phyloP scores from a whole-genome alignment of 2,113 vertebrate genomes.

The Sigmodon hispidus region DNA sequence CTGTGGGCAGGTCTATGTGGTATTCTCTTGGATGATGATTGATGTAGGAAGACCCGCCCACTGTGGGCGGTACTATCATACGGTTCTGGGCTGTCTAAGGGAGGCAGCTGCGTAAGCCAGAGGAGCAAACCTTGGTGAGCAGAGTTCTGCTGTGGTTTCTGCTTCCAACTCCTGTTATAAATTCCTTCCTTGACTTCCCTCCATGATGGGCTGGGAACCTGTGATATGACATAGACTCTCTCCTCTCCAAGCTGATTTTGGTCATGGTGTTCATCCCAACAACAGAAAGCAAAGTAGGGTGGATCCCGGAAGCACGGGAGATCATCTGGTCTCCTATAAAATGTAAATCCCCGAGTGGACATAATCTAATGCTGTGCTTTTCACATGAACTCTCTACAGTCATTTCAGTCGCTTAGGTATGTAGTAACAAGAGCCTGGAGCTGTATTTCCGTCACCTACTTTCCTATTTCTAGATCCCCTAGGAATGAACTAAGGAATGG shows the following conservation, averaged over 20 bases:
- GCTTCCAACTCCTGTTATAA: background rate
- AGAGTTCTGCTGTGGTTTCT: background rate
- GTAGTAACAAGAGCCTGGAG: background rate
- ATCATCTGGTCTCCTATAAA: constrained; percentile 16
- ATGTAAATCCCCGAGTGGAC: background rate
- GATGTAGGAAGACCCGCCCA: background rate
- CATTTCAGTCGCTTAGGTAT: background rate
- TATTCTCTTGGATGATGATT: no score
- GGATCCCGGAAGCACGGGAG: background rate
- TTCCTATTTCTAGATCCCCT: background rate
- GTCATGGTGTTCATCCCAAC: background rate
- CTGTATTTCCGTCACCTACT: background rate
- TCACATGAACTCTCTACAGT: background rate
- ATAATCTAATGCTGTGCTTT: constrained; percentile 2
- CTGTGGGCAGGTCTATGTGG: background rate
- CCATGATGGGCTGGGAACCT: background rate
- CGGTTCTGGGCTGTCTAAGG: background rate
- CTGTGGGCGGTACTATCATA: background rate
- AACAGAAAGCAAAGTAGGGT: background rate
- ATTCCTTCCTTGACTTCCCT: background rate
- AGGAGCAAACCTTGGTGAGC: background rate
- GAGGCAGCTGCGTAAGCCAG: background rate
- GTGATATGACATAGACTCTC: background rate
- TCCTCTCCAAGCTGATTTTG: background rate
- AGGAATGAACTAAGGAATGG: background rate